Conservation (phyloP, 2,797 vertebrate genomes). For the Pseudomugil tenellus region DNA sequence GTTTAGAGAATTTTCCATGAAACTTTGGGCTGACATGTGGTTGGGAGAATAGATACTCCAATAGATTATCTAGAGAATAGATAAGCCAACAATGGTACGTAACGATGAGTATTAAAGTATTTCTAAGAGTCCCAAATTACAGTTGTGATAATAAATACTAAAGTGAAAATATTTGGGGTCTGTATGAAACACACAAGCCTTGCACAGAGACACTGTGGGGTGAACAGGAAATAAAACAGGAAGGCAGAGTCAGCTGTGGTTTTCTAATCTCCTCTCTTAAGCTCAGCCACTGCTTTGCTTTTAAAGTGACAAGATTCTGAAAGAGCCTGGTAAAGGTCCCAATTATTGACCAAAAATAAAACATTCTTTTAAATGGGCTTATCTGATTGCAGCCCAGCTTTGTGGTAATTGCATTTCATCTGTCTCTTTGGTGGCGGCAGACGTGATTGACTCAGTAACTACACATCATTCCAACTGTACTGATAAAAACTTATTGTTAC, state of each 20-base stretch:
- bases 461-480: too few species aligned
- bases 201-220: slow-evolving; percentile 40
- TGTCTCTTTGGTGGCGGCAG: neutral
- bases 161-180: neutral
- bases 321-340: neutral
- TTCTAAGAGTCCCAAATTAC: neutral
- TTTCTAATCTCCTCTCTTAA: slow-evolving; percentile 41
- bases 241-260: slow-evolving; percentile 50
- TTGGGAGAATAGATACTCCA: too few species aligned
- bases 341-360: neutral
- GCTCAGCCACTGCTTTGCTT: slow-evolving; percentile 44
- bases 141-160: neutral
- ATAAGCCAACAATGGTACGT: too few species aligned
- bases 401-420: neutral
- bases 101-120: too few species aligned
- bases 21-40: slow-evolving; percentile 7
- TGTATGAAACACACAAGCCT: slow-evolving; percentile 21
- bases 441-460: neutral
- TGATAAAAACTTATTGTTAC: neutral
- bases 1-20: slow-evolving; percentile 12
- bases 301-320: slow-evolving; percentile 58
- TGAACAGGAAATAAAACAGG: slow-evolving; percentile 74
- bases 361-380: neutral
- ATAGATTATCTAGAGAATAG: too few species aligned
- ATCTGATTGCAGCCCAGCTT: neutral